phyloP scores from a whole-genome alignment of 2,888 invertebrate genomes.

The Antitype chi region DNA sequence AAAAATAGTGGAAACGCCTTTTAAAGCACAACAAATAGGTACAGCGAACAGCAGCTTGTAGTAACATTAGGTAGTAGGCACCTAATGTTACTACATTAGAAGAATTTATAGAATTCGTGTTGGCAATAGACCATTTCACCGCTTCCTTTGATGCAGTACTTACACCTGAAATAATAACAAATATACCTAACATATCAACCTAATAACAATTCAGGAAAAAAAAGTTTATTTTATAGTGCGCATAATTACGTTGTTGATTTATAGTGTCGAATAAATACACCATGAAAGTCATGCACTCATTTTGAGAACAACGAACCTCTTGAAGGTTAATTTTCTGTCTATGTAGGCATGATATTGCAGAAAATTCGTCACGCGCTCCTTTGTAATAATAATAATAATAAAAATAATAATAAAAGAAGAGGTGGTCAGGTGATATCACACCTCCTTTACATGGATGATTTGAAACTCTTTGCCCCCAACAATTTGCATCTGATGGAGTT shows the following conservation, averaged over 20 bases:
- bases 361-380: not conserved
- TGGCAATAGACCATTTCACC: not conserved
- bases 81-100: not conserved
- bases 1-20: not conserved
- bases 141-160: not conserved
- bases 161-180: not conserved
- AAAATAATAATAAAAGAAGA: too few species aligned
- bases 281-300: conserved; percentile 8
- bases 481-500: too few species aligned
- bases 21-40: not conserved
- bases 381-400: too few species aligned
- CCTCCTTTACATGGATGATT: too few species aligned
- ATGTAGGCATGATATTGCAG: conserved; percentile 18
- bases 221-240: not conserved
- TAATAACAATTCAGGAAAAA: not conserved
- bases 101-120: not conserved
- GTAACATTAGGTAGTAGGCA: not conserved
- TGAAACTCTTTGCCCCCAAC: too few species aligned
- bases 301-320: conserved; percentile 18
- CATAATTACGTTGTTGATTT: not conserved
- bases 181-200: not conserved
- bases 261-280: conserved; percentile 12
- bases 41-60: not conserved
- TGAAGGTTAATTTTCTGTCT: conserved; percentile 30
- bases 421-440: too few species aligned